Conservation (phyloP, 2,888 invertebrate species). For the Odontocolon sp. region DNA sequence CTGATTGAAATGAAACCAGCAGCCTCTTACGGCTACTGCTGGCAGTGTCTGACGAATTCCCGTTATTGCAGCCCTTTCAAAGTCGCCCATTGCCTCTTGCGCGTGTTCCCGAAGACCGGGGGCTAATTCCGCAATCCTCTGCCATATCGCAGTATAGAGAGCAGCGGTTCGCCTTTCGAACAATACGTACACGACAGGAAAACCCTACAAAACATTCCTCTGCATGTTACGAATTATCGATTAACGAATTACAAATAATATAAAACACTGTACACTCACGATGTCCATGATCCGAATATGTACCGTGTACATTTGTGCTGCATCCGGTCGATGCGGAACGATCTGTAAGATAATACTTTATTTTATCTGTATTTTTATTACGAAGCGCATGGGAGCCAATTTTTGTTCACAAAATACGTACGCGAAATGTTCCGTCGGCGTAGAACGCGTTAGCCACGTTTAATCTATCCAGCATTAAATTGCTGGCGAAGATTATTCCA, state of each 20-base stretch:
- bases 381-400: background rate
- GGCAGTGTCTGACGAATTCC: constrained; percentile 45
- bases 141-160: constrained; percentile 40
- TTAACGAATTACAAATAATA: background rate
- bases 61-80: constrained; percentile 46
- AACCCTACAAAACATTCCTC: constrained; percentile 39
- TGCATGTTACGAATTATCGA: no score
- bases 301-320: constrained; percentile 27
- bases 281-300: constrained; percentile 5
- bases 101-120: constrained; percentile 25
- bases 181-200: constrained; percentile 42
- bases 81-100: constrained; percentile 45
- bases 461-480: constrained; percentile 25
- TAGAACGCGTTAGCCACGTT: constrained; percentile 21
- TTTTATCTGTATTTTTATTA: background rate
- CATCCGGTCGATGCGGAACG: constrained; percentile 3
- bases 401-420: background rate
- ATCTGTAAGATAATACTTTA: constrained; percentile 6
- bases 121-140: constrained; percentile 29
- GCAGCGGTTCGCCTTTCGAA: constrained; percentile 34
- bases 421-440: background rate
- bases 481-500: constrained; percentile 42
- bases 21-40: constrained; percentile 33
- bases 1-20: constrained; percentile 60
- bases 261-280: background rate